Evolutionary conservation across 2,888 invertebrate genomes (phyloP).

Genomic region (Siphonodentalium dalli): DNA sequence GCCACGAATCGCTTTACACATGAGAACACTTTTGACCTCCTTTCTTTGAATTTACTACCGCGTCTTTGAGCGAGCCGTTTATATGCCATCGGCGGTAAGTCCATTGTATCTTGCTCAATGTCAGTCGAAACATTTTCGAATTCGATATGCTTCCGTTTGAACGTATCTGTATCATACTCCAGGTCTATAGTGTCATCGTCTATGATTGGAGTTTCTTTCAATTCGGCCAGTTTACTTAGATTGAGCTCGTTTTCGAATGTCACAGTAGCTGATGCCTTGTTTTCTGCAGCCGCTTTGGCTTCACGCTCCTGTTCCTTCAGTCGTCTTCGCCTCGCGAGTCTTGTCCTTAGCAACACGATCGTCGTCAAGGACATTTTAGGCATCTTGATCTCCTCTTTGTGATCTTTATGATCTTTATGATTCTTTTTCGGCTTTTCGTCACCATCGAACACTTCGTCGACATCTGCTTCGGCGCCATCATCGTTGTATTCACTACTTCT

Average conservation of each 20-base stretch:
- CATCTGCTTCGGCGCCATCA: neutral
- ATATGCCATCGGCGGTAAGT: constrained; percentile 30
- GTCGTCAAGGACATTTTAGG: too few relatives aligned
- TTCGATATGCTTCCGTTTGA: constrained; percentile 36
- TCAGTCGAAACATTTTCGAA: constrained; percentile 38
- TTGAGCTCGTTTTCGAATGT: constrained; percentile 50
- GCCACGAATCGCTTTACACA: constrained; percentile 76
- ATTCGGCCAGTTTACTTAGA: constrained; percentile 39
- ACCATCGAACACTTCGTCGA: too few relatives aligned
- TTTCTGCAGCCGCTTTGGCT: constrained; percentile 4
- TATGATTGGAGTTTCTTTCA: constrained; percentile 39
- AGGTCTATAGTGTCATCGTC: constrained; percentile 41
- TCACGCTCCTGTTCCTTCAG: constrained; percentile 17
- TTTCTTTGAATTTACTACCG: constrained; percentile 50
- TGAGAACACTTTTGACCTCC: constrained; percentile 50
- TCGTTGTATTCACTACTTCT: neutral
- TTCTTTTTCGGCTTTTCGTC: too few relatives aligned
- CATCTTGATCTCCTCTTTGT: too few relatives aligned
- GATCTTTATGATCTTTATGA: too few relatives aligned
- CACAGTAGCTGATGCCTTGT: constrained; percentile 23
- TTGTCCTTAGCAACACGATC: constrained; percentile 29
- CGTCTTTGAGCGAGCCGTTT: constrained; percentile 38
- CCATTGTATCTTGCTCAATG: constrained; percentile 25
- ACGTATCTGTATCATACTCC: constrained; percentile 29
- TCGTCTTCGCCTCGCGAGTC: constrained; percentile 27